These are phyloP conservation scores for Chionodraco myersi DNA, from an alignment of 2,113 vertebrate genomes.

Conservation along the genomic window DNA sequence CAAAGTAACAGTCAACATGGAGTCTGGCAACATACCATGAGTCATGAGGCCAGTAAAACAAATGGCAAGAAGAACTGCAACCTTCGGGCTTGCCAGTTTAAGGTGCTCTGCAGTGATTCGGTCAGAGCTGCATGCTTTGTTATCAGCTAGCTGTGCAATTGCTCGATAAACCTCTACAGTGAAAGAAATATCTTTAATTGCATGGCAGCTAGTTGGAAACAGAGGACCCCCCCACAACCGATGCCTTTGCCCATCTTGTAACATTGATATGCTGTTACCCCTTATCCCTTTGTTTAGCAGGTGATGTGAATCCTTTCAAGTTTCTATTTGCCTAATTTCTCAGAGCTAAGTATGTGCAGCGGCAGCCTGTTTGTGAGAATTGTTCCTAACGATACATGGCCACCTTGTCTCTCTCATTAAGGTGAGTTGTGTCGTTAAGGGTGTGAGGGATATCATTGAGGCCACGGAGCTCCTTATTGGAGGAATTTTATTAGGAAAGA, in stretches of 20 bases:
- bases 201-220: constrained; percentile 2
- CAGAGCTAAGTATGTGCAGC: not conserved
- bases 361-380: constrained; percentile 7
- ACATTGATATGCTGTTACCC: not conserved
- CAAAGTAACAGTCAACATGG: no score
- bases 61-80: no score
- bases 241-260: not conserved
- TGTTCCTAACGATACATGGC: constrained; percentile 5
- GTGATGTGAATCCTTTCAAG: constrained; percentile 9
- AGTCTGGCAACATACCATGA: no score
- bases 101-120: no score
- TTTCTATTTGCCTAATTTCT: constrained; percentile 6
- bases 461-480: constrained; percentile 34
- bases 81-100: no score
- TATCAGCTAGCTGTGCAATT: no score
- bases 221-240: not conserved
- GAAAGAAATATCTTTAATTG: constrained; percentile 30
- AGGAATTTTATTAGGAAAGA: constrained; percentile 32
- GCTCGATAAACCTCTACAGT: no score
- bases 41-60: no score
- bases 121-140: no score
- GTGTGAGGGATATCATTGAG: constrained; percentile 35
- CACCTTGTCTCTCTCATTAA: constrained; percentile 28
- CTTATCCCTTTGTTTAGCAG: constrained; percentile 3
- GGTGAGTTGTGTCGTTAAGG: constrained; percentile 41